A percentile compares a stretch with the other conserved stretches of the same genome.
phyloP scores from a whole-genome alignment of 2,113 vertebrate genomes.

The Myotis yumanensis region DNA sequence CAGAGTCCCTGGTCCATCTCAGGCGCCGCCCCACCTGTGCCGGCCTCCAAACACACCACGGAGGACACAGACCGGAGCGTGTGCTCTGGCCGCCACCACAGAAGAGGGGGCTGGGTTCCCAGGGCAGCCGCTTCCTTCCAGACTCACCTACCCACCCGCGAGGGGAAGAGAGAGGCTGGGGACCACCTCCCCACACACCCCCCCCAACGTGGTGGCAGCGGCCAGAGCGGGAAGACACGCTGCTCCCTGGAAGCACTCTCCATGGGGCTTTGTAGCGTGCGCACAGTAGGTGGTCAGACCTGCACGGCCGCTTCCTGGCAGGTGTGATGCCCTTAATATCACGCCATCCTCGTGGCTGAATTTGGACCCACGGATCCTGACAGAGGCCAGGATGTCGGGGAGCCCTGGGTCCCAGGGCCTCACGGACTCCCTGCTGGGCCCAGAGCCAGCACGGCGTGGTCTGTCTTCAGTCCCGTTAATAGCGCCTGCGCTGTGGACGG shows the following conservation, averaged over 20 bases:
- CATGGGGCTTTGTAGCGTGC: not conserved
- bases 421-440: not conserved
- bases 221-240: not conserved
- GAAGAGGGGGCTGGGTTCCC: not conserved
- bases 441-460: not conserved
- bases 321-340: not conserved
- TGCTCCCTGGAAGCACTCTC: too few relatives aligned
- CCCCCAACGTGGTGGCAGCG: too few relatives aligned
- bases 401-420: not conserved
- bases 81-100: not conserved
- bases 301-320: not conserved
- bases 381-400: not conserved
- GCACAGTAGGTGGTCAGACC: not conserved
- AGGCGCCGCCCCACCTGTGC: rapidly evolving
- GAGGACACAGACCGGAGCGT: not conserved
- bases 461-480: not conserved
- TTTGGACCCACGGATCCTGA: not conserved
- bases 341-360: not conserved
- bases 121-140: not conserved
- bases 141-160: not conserved
- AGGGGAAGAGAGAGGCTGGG: not conserved
- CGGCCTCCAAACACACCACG: not conserved
- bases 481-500: not conserved
- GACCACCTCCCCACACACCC: too few relatives aligned
- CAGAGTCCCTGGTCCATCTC: rapidly evolving